Evolutionary conservation across 2,797 vertebrate genomes (phyloP), one percentile per base, ranked within the genome.

Genomic region (Crenuchus spilurus): DNA sequence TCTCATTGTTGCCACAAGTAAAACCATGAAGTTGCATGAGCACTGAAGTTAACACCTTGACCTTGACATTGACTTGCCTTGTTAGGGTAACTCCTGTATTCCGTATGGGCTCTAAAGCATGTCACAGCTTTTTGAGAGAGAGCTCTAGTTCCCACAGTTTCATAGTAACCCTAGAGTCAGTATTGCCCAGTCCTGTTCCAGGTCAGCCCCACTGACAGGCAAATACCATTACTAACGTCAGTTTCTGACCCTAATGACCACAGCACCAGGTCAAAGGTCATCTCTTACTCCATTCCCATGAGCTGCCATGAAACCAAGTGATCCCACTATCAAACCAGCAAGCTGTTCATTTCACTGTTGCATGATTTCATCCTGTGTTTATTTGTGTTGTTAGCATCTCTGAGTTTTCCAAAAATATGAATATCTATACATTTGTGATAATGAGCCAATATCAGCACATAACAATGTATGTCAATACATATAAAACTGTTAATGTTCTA

Each of bases 221-320:
- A 44, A 48, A 61, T 48, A 42, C 46, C n/a, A 51, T 11, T 20
- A 33, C 35, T 62, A 39, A 62, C 11, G 44, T 62, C 57, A 72
- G n/a, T 52, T 14, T n/a, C 14, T 6, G 57, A 61, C 57, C 55
- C 35, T 37, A 22, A 39, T 24, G 20, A 10, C 35, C 57, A 39
- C 1, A 24, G 20, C 6, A 13, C 11, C 9, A 39, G 57, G 57
- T 49, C 58, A 46, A 48, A 61, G 33, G 39, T 49, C 35, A 39
- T 8, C 1, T 11, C 18, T 58, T 60, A 35, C 35, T 26, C n/a
- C 41, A 35, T 61, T 60, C 69, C 22, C 57, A 39, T 10, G 57
- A 28, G 41, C 41, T 24, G 42, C 24, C 48, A n/a, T n/a, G n/a
- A n/a, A n/a, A 51, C 48, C 44, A 48, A n/a, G n/a, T 22, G 18